phyloP scores from a whole-genome alignment of 2,888 invertebrate species.

The Romanomermis culicivorax region DNA sequence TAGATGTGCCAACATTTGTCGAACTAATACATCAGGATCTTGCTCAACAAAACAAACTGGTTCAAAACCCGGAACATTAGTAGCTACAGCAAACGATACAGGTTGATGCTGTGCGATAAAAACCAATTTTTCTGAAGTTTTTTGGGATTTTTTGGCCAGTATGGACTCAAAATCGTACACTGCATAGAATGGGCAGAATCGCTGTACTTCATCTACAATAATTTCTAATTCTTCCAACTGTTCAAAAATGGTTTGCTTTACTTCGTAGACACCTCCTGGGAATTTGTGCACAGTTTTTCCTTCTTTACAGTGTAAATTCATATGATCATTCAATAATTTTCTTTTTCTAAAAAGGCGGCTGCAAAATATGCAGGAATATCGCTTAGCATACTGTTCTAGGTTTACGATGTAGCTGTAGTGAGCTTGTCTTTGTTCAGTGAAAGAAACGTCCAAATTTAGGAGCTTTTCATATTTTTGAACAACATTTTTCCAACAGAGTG shows the following conservation, averaged over 20 bases:
- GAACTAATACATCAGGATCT: neutral
- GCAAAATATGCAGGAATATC: neutral
- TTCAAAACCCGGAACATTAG: slow-evolving; percentile 3
- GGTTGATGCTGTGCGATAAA: neutral
- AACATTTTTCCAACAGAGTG: neutral
- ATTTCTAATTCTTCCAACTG: neutral
- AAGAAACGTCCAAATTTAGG: too few species aligned
- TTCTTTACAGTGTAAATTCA: neutral
- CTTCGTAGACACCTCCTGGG: neutral
- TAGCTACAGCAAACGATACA: neutral
- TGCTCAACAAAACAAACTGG: slow-evolving; percentile 1
- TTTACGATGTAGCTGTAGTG: neutral
- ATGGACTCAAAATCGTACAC: slow-evolving; percentile 4
- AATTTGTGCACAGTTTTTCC: neutral
- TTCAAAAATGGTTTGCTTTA: neutral
- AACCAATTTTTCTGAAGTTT: neutral
- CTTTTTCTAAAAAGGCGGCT: neutral
- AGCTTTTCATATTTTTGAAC: too few species aligned
- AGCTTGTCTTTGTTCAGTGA: neutral
- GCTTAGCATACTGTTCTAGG: neutral
- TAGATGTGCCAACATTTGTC: neutral
- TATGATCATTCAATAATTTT: neutral
- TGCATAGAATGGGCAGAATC: neutral
- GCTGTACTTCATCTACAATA: neutral
- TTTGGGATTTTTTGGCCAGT: neutral